Base-by-base conservation (phyloP, 23 tunicate genomes). In the Corella eumyota region DNA sequence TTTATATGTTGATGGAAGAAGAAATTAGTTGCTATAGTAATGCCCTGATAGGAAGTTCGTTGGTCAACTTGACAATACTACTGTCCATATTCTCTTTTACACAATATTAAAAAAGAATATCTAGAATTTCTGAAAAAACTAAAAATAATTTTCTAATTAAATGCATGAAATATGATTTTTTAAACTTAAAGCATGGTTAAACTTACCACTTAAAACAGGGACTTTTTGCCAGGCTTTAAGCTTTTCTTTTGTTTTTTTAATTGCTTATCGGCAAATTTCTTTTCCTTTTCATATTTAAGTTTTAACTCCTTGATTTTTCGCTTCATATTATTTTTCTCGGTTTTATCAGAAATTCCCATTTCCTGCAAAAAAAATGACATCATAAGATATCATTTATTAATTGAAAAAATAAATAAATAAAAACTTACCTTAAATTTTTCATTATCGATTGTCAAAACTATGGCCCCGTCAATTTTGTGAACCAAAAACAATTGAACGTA, bases 381-480 rank as follows among this genome's bases (percentile, higher is more conserved):
- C n/a, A n/a, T n/a, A n/a, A n/a, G n/a, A n/a, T n/a, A n/a, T n/a
- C n/a, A n/a, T n/a, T n/a, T n/a, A n/a, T n/a, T n/a, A n/a, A n/a
- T n/a, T n/a, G 30, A 4, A 29, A 6, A 31, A 64, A 0, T 64
- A 32, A 68, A 19, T 20, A 20, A 27, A 9, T 57, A 9, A 19
- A 34, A 24, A 17, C 71, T 54, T 37, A 85, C 95, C 85, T 76
- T 85, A 1, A 85, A 59, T 28, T 71, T 85, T 30, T 76, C 85
- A 60, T 77, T 85, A 40, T 84, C 94, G 25, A 85, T 40, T 5
- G 44, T 23, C 30, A 85, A 64, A 0, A 85, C 27, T 59, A 76
- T 77, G 21, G 47, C 38, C 1, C 95, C 95, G 58, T 85, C 95
- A 0, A 85, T 50, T 38, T 77, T 83, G 35, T 65, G 78, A n/a